Evolutionary conservation across 2,888 invertebrate genomes (phyloP).

Genomic region (Andrena fulva): DNA sequence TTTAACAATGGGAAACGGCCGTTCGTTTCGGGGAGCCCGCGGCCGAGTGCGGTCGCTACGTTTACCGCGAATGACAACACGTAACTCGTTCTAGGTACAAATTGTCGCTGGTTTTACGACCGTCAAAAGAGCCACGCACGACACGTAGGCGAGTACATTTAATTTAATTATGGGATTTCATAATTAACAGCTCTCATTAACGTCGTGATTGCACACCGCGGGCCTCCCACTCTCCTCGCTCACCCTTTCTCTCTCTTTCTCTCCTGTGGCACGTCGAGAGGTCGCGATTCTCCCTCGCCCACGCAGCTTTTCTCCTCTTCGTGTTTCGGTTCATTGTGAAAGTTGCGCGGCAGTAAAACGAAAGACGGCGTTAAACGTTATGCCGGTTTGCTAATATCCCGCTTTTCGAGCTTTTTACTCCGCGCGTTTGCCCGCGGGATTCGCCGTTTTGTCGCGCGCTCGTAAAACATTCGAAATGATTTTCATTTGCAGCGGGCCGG

Average conservation of each 20-base stretch:
- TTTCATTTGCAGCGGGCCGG: not conserved
- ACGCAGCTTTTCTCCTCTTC: not conserved
- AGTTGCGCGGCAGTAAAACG: slow-evolving; percentile 49
- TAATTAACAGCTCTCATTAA: slow-evolving; percentile 74
- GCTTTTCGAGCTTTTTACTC: slow-evolving; percentile 21
- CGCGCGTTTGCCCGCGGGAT: not conserved
- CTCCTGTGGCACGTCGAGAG: not conserved
- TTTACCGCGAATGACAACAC: slow-evolving; percentile 66
- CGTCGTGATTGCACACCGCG: slow-evolving; percentile 66
- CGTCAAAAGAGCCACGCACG: slow-evolving; percentile 64
- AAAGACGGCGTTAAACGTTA: slow-evolving; percentile 49
- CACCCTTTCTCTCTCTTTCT: not conserved
- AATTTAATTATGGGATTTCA: slow-evolving; percentile 74
- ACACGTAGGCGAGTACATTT: slow-evolving; percentile 65
- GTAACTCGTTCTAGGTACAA: slow-evolving; percentile 63
- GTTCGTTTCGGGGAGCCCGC: slow-evolving; percentile 50
- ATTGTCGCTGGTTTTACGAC: slow-evolving; percentile 70
- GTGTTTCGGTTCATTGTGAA: slow-evolving; percentile 44
- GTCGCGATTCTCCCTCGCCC: slow-evolving; percentile 12
- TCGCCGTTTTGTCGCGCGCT: not conserved
- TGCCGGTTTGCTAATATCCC: slow-evolving; percentile 38
- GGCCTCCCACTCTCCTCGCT: not conserved
- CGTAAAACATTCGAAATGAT: slow-evolving; percentile 7
- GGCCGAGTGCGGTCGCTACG: slow-evolving; percentile 50
- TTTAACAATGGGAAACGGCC: slow-evolving; percentile 39